Percentiles rank a stretch among this genome's conserved stretches.
phyloP scores from a whole-genome alignment of 1,140 invertebrate species.

The Fopius arisanus region DNA sequence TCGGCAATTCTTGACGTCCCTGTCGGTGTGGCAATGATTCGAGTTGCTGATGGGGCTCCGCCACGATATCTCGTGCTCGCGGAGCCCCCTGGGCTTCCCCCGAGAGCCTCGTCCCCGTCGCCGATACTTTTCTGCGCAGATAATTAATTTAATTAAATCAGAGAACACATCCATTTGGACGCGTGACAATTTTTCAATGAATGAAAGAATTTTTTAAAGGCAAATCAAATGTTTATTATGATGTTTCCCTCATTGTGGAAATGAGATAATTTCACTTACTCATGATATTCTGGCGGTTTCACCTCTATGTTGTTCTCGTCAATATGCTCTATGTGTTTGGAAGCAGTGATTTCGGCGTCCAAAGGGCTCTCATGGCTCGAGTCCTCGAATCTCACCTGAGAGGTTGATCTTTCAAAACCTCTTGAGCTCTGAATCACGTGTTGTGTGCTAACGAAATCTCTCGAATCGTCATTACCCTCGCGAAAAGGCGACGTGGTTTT shows the following conservation, averaged over 20 bases:
- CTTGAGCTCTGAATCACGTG: conserved; percentile 51
- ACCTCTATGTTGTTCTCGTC: conserved; percentile 61
- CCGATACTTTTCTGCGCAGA: conserved; percentile 47
- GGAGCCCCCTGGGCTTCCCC: conserved; percentile 78
- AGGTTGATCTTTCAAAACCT: conserved; percentile 37
- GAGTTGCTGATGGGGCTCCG: conserved; percentile 69
- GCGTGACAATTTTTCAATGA: too few relatives aligned
- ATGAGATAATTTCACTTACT: conserved; percentile 40
- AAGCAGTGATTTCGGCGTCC: conserved; percentile 46
- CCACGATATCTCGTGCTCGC: conserved; percentile 69
- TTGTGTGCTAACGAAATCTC: conserved; percentile 45
- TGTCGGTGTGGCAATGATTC: conserved; percentile 45
- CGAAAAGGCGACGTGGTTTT: conserved; percentile 38
- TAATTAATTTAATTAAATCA: not conserved
- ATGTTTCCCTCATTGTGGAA: too few relatives aligned
- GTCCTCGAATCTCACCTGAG: conserved; percentile 19
- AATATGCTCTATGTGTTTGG: conserved; percentile 56
- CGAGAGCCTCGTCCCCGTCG: conserved; percentile 60
- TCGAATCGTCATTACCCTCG: conserved; percentile 28
- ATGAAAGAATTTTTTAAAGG: too few relatives aligned
- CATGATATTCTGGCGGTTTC: conserved; percentile 55
- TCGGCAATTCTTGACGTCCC: conserved; percentile 53
- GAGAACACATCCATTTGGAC: too few relatives aligned
- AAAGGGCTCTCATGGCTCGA: conserved; percentile 30
- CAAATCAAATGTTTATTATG: too few relatives aligned